A percentile compares a stretch with the other conserved stretches of the same genome.
Evolutionary conservation across 2,113 vertebrate genomes (phyloP).

Genomic region (Jacana jacana): DNA sequence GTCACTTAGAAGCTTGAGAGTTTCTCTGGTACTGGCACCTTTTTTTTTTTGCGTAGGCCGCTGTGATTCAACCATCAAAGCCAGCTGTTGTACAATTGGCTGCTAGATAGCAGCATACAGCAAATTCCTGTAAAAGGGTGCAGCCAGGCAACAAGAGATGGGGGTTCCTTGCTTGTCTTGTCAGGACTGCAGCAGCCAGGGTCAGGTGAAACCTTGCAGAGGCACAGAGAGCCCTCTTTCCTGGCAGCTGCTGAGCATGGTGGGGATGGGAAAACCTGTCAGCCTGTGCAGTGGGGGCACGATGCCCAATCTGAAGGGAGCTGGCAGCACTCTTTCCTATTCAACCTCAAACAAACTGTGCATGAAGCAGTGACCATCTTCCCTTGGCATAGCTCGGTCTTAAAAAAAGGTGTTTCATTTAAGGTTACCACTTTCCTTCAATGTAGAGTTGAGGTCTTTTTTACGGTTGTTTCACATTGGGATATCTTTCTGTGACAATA

Average conservation of each 20-base stretch:
- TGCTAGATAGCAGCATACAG: not conserved
- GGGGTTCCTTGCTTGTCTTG: not conserved
- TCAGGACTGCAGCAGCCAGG: not conserved
- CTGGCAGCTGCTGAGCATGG: rapidly evolving
- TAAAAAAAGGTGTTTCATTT: not conserved
- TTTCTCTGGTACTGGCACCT: not conserved
- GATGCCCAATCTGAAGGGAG: not conserved
- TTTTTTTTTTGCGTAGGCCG: not conserved
- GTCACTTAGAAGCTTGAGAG: not conserved
- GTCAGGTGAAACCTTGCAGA: not conserved
- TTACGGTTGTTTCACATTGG: not conserved
- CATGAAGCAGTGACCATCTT: rapidly evolving
- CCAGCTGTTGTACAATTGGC: not conserved
- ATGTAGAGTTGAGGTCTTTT: rapidly evolving
- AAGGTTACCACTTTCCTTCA: not conserved
- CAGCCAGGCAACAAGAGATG: rapidly evolving
- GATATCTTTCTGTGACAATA: not conserved
- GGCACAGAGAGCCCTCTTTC: not conserved
- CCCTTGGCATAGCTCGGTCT: not conserved
- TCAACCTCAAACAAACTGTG: not conserved
- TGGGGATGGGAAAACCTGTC: not conserved
- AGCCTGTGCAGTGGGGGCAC: rapidly evolving
- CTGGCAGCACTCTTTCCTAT: rapidly evolving
- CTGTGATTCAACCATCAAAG: not conserved
- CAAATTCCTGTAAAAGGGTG: not conserved